phyloP scores from a whole-genome alignment of 2,113 vertebrate genomes.

The Coracopsis vasa region DNA sequence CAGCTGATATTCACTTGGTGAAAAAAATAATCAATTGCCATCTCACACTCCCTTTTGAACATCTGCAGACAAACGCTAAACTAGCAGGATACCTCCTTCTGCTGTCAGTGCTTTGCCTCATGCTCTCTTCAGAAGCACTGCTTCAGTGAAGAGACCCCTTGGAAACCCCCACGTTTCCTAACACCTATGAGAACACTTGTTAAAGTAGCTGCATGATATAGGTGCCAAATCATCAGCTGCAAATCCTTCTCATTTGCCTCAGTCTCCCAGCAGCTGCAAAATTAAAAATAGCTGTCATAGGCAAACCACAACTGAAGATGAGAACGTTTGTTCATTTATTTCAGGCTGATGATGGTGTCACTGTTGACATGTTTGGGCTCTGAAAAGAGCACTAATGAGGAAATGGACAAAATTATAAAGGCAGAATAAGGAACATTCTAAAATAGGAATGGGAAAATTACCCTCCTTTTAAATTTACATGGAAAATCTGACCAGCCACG shows the following conservation, averaged over 20 bases:
- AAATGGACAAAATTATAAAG: conserved; percentile 34
- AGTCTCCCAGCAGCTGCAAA: conserved; percentile 18
- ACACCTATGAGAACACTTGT: not conserved
- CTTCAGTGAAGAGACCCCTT: not conserved
- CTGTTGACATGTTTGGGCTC: conserved; percentile 41
- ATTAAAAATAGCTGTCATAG: conserved; percentile 20
- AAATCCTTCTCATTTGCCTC: not conserved
- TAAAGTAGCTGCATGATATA: not conserved
- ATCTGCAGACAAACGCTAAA: conserved; percentile 25
- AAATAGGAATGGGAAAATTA: conserved; percentile 39
- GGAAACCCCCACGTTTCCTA: not conserved
- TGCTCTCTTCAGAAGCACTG: not conserved
- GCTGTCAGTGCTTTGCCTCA: not conserved
- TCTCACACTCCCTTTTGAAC: not conserved
- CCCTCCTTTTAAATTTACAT: not conserved
- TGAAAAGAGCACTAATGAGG: conserved; percentile 51
- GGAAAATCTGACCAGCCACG: conserved; percentile 35
- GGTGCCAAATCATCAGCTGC: not conserved
- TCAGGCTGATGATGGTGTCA: not conserved
- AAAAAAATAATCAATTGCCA: not conserved
- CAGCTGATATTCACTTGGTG: not conserved
- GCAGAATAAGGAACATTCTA: conserved; percentile 8
- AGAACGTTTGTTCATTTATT: conserved; percentile 26
- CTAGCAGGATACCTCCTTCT: not conserved
- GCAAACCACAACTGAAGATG: not conserved